Conservation (phyloP, 2,888 invertebrate genomes). For the Sylvicola cinctus region DNA sequence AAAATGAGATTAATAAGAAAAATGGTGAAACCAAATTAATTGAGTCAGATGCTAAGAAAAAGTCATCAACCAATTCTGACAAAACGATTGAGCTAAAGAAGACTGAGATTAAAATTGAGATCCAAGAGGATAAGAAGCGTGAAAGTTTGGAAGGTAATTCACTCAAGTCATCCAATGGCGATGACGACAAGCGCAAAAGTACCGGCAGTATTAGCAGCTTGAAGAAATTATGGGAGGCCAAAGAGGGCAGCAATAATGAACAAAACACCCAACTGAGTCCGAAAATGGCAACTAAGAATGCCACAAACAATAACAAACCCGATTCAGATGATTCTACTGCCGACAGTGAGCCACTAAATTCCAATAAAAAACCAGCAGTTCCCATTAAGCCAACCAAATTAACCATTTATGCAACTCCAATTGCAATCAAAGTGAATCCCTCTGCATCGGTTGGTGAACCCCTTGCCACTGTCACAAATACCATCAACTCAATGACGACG, state of each 20-base stretch:
- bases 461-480: slow-evolving; percentile 9
- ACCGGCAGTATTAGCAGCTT: slow-evolving; percentile 84
- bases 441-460: slow-evolving; percentile 12
- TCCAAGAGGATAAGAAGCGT: slow-evolving; percentile 23
- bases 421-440: slow-evolving; percentile 15
- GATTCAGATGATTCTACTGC: slow-evolving; percentile 8
- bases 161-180: slow-evolving; percentile 27
- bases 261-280: slow-evolving; percentile 40
- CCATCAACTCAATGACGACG: slow-evolving; percentile 7
- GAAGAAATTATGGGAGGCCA: slow-evolving; percentile 82
- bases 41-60: slow-evolving; percentile 8
- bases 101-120: slow-evolving; percentile 28
- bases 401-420: slow-evolving; percentile 59
- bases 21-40: slow-evolving; percentile 10
- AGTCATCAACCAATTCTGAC: slow-evolving; percentile 7
- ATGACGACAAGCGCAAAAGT: slow-evolving; percentile 71
- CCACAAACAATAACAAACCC: slow-evolving; percentile 14
- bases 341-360: slow-evolving; percentile 7
- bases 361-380: slow-evolving; percentile 40
- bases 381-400: slow-evolving; percentile 46
- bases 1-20: slow-evolving; percentile 14
- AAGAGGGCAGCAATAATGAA: slow-evolving; percentile 29
- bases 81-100: slow-evolving; percentile 16
- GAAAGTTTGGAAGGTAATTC: slow-evolving; percentile 23
- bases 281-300: slow-evolving; percentile 34